phyloP scores from a whole-genome alignment of 2,113 vertebrate species.

The Saccopteryx bilineata region DNA sequence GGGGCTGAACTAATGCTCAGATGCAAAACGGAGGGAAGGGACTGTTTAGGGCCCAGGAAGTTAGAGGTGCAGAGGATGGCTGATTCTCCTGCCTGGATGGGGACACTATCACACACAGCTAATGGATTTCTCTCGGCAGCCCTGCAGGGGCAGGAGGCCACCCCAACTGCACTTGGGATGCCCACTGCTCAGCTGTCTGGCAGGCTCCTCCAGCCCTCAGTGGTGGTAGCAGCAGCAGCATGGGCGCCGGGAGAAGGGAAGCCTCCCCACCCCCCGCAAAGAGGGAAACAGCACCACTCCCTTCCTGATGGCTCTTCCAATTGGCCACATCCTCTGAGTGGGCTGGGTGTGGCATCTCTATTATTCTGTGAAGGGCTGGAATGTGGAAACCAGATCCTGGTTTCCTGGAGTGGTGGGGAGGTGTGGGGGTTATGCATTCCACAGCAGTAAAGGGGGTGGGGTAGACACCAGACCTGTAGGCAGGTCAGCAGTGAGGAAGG shows the following conservation, averaged over 20 bases:
- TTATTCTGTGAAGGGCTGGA: conserved; percentile 74
- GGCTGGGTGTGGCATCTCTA: conserved; percentile 72
- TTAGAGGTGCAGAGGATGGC: background rate
- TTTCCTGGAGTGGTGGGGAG: background rate
- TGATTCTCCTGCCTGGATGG: background rate
- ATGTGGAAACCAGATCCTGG: conserved; percentile 72
- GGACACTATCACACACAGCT: background rate
- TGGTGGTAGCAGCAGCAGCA: background rate
- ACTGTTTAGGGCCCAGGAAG: background rate
- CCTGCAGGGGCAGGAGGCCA: background rate
- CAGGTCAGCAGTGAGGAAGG: background rate
- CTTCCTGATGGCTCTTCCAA: background rate
- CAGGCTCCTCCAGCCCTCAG: background rate
- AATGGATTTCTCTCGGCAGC: background rate
- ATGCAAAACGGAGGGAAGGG: background rate
- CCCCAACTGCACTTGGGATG: fast-evolving
- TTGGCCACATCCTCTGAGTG: conserved; percentile 46
- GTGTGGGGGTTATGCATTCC: background rate
- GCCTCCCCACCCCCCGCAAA: background rate
- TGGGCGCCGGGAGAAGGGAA: background rate
- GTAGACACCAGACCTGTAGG: background rate
- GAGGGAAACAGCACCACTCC: background rate
- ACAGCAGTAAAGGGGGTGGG: background rate
- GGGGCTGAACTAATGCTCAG: background rate
- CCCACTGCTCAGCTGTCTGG: background rate